These are phyloP conservation scores for Alectoris magna DNA, from an alignment of 2,797 vertebrate species.

Conservation along the genomic window DNA sequence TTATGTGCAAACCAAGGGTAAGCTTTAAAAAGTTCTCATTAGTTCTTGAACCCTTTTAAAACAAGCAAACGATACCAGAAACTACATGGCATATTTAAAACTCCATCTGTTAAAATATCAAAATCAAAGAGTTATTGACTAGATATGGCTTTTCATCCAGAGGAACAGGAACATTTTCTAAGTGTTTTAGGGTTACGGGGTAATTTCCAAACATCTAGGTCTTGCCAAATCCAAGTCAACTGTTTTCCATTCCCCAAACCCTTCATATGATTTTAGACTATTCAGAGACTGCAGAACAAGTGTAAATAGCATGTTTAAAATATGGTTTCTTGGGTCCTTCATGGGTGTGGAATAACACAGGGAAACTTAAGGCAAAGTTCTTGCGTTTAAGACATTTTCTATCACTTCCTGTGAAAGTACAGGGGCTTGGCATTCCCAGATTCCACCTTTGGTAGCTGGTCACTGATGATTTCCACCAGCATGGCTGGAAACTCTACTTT, in stretches of 20 bases:
- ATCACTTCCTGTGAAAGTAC: constrained; percentile 99
- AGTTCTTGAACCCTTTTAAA: constrained; percentile 85
- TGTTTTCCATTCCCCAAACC: constrained; percentile 76
- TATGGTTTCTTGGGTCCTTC: constrained; percentile 79
- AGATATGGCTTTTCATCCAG: constrained; percentile 99
- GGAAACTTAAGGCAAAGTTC: constrained; percentile 88
- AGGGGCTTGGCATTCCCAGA: constrained; percentile 96
- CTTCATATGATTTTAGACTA: constrained; percentile 70
- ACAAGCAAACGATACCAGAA: constrained; percentile 84
- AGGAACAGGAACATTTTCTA: constrained; percentile 83
- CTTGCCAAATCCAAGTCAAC: constrained; percentile 63
- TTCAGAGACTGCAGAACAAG: constrained; percentile 71
- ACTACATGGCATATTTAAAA: constrained; percentile 87
- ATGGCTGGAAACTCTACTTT: constrained; percentile 99
- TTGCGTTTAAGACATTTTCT: constrained; percentile 73
- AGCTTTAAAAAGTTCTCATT: constrained; percentile 89
- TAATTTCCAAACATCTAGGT: constrained; percentile 65
- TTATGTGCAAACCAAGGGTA: constrained; percentile 95
- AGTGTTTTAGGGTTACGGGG: constrained; percentile 73
- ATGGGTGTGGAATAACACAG: constrained; percentile 79
- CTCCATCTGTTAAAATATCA: constrained; percentile 87
- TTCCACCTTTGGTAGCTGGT: constrained; percentile 99
- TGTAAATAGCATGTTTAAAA: constrained; percentile 76
- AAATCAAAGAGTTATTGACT: constrained; percentile 90
- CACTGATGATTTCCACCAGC: constrained; percentile 99